Evolutionary conservation across 2,888 invertebrate genomes (phyloP).

Genomic region (Troides oblongomaculatus): DNA sequence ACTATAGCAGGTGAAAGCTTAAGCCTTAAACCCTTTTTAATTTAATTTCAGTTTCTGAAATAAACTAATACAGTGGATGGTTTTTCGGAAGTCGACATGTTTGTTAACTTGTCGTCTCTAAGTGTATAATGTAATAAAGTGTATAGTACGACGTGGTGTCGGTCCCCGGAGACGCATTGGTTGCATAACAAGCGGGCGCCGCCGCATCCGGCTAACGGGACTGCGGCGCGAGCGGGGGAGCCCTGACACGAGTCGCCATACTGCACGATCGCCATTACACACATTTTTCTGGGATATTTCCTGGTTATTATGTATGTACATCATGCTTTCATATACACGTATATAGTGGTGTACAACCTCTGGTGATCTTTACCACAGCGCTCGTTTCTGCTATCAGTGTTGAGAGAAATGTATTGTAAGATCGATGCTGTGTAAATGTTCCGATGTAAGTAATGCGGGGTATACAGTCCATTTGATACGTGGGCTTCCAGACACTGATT

Average conservation of each 20-base stretch:
- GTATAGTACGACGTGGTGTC: slow-evolving; percentile 1
- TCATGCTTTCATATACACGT: no score
- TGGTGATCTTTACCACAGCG: not conserved
- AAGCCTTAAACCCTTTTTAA: no score
- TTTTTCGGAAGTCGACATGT: not conserved
- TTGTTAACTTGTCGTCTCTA: not conserved
- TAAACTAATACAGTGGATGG: not conserved
- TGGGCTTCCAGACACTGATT: no score
- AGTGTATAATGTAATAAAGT: slow-evolving; percentile 14
- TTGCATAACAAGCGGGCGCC: slow-evolving; percentile 71
- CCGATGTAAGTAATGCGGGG: no score
- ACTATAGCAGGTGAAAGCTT: no score
- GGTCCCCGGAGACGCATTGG: slow-evolving; percentile 50
- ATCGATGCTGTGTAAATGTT: not conserved
- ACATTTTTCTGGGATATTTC: slow-evolving; percentile 30
- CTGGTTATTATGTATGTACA: not conserved
- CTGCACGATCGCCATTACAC: slow-evolving; percentile 31
- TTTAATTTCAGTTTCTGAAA: no score
- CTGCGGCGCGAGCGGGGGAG: slow-evolving; percentile 48
- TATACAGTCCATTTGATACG: no score
- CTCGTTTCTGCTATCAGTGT: not conserved
- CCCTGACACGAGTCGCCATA: slow-evolving; percentile 33
- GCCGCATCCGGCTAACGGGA: slow-evolving; percentile 72
- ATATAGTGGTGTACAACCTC: no score
- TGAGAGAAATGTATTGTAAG: not conserved